Conservation (phyloP, 2,797 vertebrate genomes). For the Notoglanidium macrostoma region DNA sequence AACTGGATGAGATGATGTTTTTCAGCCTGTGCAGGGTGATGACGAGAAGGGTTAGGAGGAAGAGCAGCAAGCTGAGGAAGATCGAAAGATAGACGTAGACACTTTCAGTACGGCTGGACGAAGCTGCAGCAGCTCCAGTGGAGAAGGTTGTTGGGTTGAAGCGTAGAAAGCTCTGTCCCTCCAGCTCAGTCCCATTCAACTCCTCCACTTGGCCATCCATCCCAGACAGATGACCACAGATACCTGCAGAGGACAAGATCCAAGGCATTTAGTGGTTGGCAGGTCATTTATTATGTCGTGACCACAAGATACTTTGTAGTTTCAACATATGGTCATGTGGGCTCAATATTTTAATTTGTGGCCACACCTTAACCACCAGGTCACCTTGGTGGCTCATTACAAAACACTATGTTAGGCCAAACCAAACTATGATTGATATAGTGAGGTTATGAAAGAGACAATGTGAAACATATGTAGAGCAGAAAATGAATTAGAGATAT, state of each 20-base stretch:
- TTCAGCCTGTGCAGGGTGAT: slow-evolving; percentile 95
- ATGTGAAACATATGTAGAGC: background rate
- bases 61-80: slow-evolving; percentile 91
- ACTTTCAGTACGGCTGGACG: slow-evolving; percentile 78
- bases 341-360: background rate
- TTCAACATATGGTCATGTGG: background rate
- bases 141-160: slow-evolving; percentile 86
- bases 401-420: background rate
- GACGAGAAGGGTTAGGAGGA: slow-evolving; percentile 90
- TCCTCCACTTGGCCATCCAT: slow-evolving; percentile 73
- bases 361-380: background rate
- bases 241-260: background rate
- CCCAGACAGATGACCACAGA: slow-evolving; percentile 71
- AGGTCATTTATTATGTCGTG: background rate
- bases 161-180: slow-evolving; percentile 86
- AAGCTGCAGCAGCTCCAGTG: slow-evolving; percentile 79
- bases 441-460: background rate
- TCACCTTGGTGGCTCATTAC: background rate
- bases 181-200: slow-evolving; percentile 68
- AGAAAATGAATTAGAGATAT: background rate
- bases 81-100: slow-evolving; percentile 94
- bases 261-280: background rate
- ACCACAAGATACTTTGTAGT: background rate
- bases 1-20: slow-evolving; percentile 94
- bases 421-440: background rate